A percentile compares a stretch with the other conserved stretches of the same genome.
These are phyloP conservation scores for Myiopsitta monachus DNA, from an alignment of 2,113 vertebrate genomes.

Conservation along the genomic window DNA sequence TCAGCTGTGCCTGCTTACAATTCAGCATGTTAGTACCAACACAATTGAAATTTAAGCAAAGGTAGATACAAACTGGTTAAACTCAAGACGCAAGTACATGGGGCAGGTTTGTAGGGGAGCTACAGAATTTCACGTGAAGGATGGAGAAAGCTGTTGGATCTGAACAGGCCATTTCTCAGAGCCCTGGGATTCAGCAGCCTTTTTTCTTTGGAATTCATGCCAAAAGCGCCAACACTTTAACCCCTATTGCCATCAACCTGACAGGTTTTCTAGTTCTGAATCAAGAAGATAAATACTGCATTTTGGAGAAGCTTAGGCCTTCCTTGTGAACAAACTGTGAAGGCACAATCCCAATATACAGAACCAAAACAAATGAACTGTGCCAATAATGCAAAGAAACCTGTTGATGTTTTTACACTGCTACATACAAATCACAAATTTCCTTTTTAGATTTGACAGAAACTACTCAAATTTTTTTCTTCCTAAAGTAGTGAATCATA, in stretches of 20 bases:
- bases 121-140: background rate
- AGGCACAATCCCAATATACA: background rate
- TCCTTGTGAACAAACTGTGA: background rate
- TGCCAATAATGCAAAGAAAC: background rate
- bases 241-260: background rate
- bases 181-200: background rate
- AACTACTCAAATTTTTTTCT: background rate
- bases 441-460: background rate
- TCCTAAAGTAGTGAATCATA: background rate
- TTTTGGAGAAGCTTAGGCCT: background rate
- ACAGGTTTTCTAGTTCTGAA: background rate
- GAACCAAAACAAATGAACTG: background rate
- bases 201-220: background rate
- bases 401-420: background rate
- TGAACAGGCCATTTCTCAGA: background rate
- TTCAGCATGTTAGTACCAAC: background rate
- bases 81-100: background rate
- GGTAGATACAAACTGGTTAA: background rate
- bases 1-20: background rate
- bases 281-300: background rate
- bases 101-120: background rate
- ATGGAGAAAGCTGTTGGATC: background rate
- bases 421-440: background rate
- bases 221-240: background rate
- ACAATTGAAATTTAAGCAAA: background rate